These are phyloP conservation scores for Bubo blakistoni DNA, from an alignment of 2,113 vertebrate genomes.

Conservation along the genomic window DNA sequence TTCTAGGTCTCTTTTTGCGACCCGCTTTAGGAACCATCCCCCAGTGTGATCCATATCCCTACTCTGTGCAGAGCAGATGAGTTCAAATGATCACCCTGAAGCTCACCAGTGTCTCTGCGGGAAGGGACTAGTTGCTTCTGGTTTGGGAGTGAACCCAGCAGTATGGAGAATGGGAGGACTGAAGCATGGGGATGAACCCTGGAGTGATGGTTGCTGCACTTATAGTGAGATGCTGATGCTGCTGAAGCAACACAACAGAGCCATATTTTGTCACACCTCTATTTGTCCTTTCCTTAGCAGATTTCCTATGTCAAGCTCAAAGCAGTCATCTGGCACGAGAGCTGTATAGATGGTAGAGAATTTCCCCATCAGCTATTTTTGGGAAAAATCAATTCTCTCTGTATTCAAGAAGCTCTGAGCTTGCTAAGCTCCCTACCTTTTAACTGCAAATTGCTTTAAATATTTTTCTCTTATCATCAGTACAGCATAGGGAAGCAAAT, in stretches of 20 bases:
- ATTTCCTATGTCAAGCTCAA: neutral
- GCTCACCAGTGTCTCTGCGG: neutral
- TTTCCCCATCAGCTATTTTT: constrained; percentile 46
- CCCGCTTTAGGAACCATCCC: neutral
- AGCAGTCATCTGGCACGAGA: neutral
- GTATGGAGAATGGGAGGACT: neutral
- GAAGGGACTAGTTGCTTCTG: neutral
- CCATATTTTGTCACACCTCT: neutral
- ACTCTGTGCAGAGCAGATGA: neutral
- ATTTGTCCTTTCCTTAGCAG: neutral
- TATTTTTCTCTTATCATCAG: constrained; percentile 50
- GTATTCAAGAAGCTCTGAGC: constrained; percentile 13
- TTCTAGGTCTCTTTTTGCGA: neutral
- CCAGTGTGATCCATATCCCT: neutral
- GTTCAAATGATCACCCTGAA: neutral
- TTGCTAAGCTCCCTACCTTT: constrained; percentile 56
- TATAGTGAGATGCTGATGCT: neutral
- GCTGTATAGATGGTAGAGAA: constrained; percentile 24
- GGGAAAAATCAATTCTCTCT: constrained; percentile 32
- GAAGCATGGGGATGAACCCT: neutral
- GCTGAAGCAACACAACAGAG: neutral
- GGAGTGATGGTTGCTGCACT: neutral
- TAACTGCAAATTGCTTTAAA: constrained; percentile 38
- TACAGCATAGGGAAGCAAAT: constrained; percentile 14
- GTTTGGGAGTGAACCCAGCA: neutral